Conservation (phyloP, 2,113 vertebrate genomes). For the Cervus canadensis region DNA sequence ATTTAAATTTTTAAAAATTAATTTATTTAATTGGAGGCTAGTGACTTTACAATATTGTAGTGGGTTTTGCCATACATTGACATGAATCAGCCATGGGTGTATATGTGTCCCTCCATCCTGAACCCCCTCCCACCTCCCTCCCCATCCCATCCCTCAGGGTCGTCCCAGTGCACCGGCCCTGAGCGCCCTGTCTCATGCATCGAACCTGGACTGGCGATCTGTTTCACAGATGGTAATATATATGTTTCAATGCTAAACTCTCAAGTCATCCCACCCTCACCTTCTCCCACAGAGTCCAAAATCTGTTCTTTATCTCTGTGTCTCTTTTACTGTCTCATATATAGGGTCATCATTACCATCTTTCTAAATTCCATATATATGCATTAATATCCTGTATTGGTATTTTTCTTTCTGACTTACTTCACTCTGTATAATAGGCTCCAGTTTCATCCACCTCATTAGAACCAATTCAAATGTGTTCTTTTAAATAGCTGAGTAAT, state of each 20-base stretch:
- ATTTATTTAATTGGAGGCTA: too few relatives aligned
- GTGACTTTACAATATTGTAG: too few relatives aligned
- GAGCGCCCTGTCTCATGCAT: neutral
- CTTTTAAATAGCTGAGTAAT: neutral
- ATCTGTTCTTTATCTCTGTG: neutral
- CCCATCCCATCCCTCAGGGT: neutral
- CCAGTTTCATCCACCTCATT: neutral
- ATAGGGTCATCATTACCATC: neutral
- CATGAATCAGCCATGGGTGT: too few relatives aligned
- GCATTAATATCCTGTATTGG: neutral
- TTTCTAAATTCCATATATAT: neutral
- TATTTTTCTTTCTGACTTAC: neutral
- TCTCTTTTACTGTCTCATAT: neutral
- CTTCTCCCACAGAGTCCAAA: neutral
- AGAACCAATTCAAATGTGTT: neutral
- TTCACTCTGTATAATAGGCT: neutral
- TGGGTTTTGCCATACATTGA: too few relatives aligned
- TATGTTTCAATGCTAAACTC: neutral
- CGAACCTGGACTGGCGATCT: fast-evolving
- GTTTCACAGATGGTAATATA: neutral
- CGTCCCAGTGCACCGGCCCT: fast-evolving
- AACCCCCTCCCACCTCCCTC: neutral
- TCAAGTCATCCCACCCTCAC: neutral
- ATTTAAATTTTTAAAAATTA: neutral
- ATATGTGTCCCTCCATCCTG: too few relatives aligned